A percentile compares a stretch with the other conserved stretches of the same genome.
Evolutionary conservation across 2,888 invertebrate species (phyloP).

Genomic region (Achlya flavicornis): DNA sequence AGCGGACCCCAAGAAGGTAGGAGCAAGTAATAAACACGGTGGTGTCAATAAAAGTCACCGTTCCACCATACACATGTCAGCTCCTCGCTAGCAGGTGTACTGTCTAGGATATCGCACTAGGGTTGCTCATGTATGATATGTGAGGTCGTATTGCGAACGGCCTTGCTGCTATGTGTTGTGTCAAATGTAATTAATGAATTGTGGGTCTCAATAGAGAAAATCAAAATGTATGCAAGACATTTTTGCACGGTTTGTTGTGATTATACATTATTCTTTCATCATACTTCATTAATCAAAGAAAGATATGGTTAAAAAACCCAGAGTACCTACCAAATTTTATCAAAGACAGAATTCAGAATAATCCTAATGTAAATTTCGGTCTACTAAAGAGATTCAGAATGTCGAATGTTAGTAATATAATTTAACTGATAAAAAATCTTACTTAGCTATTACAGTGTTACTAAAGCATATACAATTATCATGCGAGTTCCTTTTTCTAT

Average conservation of each 20-base stretch:
- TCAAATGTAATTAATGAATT: not conserved
- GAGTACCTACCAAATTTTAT: too few relatives aligned
- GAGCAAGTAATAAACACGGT: constrained; percentile 69
- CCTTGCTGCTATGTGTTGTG: not conserved
- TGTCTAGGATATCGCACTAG: constrained; percentile 47
- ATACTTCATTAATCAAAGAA: too few relatives aligned
- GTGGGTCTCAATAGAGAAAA: not conserved
- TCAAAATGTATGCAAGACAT: too few relatives aligned
- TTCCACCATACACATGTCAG: constrained; percentile 74
- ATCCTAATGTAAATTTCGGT: too few relatives aligned
- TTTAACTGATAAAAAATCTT: too few relatives aligned
- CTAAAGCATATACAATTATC: too few relatives aligned
- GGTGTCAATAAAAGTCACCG: constrained; percentile 76
- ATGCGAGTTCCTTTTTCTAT: not conserved
- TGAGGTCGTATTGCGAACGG: constrained; percentile 16
- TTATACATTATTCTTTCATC: not conserved
- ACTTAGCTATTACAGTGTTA: too few relatives aligned
- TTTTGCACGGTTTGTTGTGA: too few relatives aligned
- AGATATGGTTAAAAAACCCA: too few relatives aligned
- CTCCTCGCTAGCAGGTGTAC: constrained; percentile 65
- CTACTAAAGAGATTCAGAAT: too few relatives aligned
- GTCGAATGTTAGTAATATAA: too few relatives aligned
- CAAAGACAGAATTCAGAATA: too few relatives aligned
- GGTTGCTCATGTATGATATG: constrained; percentile 37
- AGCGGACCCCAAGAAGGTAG: constrained; percentile 49